Conservation (phyloP, 2,888 invertebrate species). For the Scaptomyza reducta region DNA sequence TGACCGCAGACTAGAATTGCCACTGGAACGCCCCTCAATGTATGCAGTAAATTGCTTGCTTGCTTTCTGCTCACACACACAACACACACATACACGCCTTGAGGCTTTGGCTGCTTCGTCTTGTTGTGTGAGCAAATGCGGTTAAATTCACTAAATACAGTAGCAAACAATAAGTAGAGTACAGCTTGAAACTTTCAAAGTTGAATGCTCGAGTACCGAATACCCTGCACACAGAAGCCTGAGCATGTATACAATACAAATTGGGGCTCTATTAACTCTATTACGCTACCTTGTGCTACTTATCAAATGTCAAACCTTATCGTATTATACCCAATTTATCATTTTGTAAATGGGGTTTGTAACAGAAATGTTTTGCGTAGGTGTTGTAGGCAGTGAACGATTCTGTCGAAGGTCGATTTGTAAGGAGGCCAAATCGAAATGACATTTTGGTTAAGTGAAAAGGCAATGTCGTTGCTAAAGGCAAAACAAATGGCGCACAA, state of each 20-base stretch:
- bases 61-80: slow-evolving; percentile 40
- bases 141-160: slow-evolving; percentile 59
- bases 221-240: no score
- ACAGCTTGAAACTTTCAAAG: no score
- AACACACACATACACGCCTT: slow-evolving; percentile 44
- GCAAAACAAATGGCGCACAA: slow-evolving; percentile 72
- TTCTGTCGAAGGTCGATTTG: slow-evolving; percentile 40
- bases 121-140: slow-evolving; percentile 46
- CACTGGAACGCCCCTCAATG: slow-evolving; percentile 51
- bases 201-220: no score
- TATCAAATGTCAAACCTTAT: background rate
- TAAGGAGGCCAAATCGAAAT: slow-evolving; percentile 59
- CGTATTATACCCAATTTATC: slow-evolving; percentile 13
- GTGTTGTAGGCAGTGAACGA: slow-evolving; percentile 7
- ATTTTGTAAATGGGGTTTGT: background rate
- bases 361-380: background rate
- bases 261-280: no score
- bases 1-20: slow-evolving; percentile 47
- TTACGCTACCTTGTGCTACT: background rate
- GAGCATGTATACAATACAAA: no score
- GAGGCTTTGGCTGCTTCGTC: slow-evolving; percentile 9
- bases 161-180: slow-evolving; percentile 29
- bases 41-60: slow-evolving; percentile 73
- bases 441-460: slow-evolving; percentile 68
- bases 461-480: slow-evolving; percentile 39